These are phyloP conservation scores for Metallyticus violacea DNA, from an alignment of 2,888 invertebrate genomes.

Conservation along the genomic window DNA sequence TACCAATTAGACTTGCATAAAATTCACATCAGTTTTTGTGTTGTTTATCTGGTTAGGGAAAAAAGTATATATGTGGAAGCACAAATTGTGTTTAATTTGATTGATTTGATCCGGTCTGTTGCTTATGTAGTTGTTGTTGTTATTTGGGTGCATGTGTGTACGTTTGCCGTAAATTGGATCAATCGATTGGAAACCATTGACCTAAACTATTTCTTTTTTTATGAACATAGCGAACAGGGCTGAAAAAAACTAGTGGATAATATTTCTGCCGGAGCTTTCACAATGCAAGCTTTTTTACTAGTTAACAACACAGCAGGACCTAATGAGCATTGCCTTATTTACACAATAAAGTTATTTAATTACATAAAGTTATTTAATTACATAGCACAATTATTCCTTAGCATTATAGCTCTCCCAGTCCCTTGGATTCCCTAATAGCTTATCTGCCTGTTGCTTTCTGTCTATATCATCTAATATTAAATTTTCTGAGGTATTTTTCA, in stretches of 20 bases:
- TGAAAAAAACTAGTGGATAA: background rate
- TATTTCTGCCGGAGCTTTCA: background rate
- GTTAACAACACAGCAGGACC: too few species aligned
- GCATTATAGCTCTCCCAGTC: too few species aligned
- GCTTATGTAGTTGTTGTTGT: background rate
- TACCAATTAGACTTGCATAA: constrained; percentile 10
- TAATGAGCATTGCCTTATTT: too few species aligned
- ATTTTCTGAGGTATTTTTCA: too few species aligned
- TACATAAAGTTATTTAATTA: too few species aligned
- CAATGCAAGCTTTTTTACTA: background rate
- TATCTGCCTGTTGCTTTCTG: too few species aligned
- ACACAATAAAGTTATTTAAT: too few species aligned
- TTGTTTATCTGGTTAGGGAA: constrained; percentile 5
- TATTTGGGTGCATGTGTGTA: background rate
- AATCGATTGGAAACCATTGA: constrained; percentile 21
- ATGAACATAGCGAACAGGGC: background rate
- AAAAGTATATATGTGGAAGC: background rate
- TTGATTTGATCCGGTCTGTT: constrained; percentile 12
- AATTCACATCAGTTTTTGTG: constrained; percentile 2
- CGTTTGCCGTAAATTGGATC: constrained; percentile 9
- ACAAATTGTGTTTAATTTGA: constrained; percentile 24
- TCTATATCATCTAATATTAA: too few species aligned
- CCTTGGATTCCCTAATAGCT: too few species aligned
- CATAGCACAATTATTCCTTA: too few species aligned
- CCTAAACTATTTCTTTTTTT: constrained; percentile 4